Evolutionary conservation across 2,113 vertebrate species (phyloP).

Genomic region (Paedocypris sp.): DNA sequence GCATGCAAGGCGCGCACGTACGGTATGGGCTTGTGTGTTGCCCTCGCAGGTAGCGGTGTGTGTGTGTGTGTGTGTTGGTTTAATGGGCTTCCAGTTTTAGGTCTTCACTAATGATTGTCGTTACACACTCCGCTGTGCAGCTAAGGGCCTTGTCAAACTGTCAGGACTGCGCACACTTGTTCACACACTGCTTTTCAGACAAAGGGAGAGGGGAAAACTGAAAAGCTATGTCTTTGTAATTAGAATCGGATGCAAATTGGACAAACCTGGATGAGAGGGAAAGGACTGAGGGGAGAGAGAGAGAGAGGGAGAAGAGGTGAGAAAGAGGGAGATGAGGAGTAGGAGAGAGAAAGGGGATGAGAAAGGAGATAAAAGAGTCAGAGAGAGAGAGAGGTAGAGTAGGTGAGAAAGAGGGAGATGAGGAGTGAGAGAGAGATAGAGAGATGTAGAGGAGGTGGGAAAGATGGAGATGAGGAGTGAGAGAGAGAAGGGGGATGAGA

Average conservation of each 20-base stretch:
- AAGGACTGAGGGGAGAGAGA: conserved; percentile 33
- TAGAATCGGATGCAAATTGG: background rate
- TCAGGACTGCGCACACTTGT: conserved; percentile 29
- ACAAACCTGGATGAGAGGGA: background rate
- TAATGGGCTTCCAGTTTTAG: conserved; percentile 72
- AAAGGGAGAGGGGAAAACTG: background rate
- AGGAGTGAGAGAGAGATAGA: no score
- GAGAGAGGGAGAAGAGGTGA: conserved; percentile 9
- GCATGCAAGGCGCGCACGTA: conserved; percentile 22
- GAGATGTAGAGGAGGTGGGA: no score
- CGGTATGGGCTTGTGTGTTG: conserved; percentile 1
- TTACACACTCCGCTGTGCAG: conserved; percentile 63
- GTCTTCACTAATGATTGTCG: conserved; percentile 83
- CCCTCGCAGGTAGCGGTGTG: conserved; percentile 23
- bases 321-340: background rate
- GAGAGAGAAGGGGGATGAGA: conserved; percentile 41
- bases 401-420: no score
- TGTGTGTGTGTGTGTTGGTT: conserved; percentile 43
- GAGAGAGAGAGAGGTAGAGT: no score
- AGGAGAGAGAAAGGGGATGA: no score
- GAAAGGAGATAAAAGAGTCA: no score
- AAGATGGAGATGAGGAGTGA: no score
- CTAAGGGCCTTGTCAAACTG: conserved; percentile 56
- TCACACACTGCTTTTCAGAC: background rate
- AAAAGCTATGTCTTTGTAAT: background rate